phyloP scores from a whole-genome alignment of 37 sponge, comb jelly and placozoan species.

The Aphrocallistes beatrix region DNA sequence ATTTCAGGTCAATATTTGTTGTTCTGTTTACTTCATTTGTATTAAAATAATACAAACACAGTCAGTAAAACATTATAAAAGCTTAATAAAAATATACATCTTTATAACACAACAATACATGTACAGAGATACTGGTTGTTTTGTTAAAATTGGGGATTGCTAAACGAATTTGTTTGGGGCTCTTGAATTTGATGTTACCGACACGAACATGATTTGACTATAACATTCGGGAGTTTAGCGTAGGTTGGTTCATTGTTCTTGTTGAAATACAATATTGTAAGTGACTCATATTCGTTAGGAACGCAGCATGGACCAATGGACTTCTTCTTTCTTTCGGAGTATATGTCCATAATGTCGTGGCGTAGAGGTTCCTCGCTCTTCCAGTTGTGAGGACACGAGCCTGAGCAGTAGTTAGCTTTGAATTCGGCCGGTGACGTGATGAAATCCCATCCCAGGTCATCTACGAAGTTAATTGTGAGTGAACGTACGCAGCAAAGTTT shows the following conservation, averaged over 20 bases:
- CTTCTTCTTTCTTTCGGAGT: neutral
- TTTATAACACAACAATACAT: no score
- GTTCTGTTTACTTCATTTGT: no score
- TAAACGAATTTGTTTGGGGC: neutral
- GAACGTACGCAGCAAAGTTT: neutral
- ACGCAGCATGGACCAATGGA: neutral
- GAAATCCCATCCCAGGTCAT: slow-evolving; percentile 1
- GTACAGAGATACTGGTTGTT: neutral
- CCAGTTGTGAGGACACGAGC: neutral
- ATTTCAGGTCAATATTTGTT: no score
- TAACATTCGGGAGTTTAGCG: neutral
- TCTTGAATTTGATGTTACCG: neutral
- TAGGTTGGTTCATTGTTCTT: neutral
- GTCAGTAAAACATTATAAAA: neutral
- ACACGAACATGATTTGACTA: slow-evolving; percentile 11
- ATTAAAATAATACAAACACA: neutral
- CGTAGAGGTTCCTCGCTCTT: neutral
- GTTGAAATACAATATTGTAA: neutral
- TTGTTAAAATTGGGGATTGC: slow-evolving; percentile 20
- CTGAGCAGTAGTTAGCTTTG: neutral
- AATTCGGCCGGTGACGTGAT: neutral
- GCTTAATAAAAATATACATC: slow-evolving; percentile 9
- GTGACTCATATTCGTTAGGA: neutral
- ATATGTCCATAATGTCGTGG: neutral
- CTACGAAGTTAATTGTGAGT: neutral